phyloP scores from a whole-genome alignment of 2,888 invertebrate genomes.

The Mylabris sibirica region DNA sequence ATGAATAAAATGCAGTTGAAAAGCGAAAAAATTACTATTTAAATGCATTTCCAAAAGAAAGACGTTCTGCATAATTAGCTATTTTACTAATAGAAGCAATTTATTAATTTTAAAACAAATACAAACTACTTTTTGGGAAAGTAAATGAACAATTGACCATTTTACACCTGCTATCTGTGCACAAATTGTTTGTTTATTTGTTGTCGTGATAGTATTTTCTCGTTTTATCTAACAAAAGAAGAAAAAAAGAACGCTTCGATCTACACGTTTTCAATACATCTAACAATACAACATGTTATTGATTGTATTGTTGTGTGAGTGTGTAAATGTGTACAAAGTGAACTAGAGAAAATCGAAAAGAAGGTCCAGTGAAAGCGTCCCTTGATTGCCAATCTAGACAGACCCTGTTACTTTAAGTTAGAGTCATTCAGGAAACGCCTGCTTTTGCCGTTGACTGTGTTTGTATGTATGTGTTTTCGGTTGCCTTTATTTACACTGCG shows the following conservation, averaged over 20 bases:
- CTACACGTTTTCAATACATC: neutral
- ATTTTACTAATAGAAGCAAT: neutral
- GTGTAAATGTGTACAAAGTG: slow-evolving; percentile 27
- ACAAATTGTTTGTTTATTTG: neutral
- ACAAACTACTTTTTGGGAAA: neutral
- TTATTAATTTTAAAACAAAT: too few relatives aligned
- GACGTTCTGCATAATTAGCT: neutral
- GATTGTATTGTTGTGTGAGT: slow-evolving; percentile 14
- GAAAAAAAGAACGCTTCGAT: neutral
- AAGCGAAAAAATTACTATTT: slow-evolving; percentile 7
- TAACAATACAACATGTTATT: slow-evolving; percentile 26
- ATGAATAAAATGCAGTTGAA: slow-evolving; percentile 5
- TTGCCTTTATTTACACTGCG: slow-evolving; percentile 35
- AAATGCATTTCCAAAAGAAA: neutral
- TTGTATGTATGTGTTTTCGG: neutral
- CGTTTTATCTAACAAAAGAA: neutral
- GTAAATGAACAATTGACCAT: neutral
- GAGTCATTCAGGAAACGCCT: slow-evolving; percentile 36
- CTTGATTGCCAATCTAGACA: slow-evolving; percentile 38
- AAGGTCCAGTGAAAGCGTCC: slow-evolving; percentile 34
- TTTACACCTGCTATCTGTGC: slow-evolving; percentile 2
- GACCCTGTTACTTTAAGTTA: slow-evolving; percentile 36
- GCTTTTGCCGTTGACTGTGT: slow-evolving; percentile 31
- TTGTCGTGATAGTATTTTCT: neutral
- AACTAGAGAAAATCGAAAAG: slow-evolving; percentile 33